These are phyloP conservation scores for crab-eating macaque (Macaca fascicularis) DNA, from an alignment of 2,113 vertebrate species.

Conservation along the genomic window DNA sequence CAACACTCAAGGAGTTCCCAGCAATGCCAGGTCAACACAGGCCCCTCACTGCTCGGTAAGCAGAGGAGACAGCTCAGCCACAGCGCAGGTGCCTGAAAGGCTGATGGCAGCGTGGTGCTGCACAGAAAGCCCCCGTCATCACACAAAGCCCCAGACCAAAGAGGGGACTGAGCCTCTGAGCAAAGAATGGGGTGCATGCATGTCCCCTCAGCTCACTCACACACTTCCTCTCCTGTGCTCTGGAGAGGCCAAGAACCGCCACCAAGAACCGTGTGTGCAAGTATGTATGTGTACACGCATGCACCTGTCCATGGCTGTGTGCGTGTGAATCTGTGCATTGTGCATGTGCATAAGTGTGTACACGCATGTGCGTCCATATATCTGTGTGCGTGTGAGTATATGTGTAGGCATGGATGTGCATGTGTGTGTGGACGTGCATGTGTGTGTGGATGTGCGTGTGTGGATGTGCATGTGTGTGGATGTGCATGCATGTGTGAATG, in stretches of 20 bases:
- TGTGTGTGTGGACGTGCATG: rapidly evolving
- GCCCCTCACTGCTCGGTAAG: rapidly evolving
- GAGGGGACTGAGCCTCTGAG: background rate
- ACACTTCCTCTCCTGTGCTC: background rate
- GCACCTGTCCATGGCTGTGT: background rate
- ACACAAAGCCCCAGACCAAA: no score
- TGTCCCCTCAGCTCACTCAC: background rate
- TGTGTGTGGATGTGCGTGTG: no score
- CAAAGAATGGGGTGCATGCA: no score
- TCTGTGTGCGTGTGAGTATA: background rate
- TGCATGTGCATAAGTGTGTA: background rate
- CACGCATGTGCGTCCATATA: background rate
- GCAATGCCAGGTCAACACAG: rapidly evolving
- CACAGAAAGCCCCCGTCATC: background rate
- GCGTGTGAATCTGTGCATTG: background rate
- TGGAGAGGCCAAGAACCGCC: background rate
- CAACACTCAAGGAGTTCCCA: no score
- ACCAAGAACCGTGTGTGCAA: background rate
- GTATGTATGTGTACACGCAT: background rate
- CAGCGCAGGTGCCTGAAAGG: rapidly evolving
- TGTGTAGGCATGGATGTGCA: background rate
- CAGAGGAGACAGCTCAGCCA: background rate
- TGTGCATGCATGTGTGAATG: no score
- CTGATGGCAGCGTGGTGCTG: rapidly evolving
- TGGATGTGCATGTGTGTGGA: no score